Evolutionary conservation across 2,888 invertebrate species (phyloP).

Genomic region (Achlya flavicornis): DNA sequence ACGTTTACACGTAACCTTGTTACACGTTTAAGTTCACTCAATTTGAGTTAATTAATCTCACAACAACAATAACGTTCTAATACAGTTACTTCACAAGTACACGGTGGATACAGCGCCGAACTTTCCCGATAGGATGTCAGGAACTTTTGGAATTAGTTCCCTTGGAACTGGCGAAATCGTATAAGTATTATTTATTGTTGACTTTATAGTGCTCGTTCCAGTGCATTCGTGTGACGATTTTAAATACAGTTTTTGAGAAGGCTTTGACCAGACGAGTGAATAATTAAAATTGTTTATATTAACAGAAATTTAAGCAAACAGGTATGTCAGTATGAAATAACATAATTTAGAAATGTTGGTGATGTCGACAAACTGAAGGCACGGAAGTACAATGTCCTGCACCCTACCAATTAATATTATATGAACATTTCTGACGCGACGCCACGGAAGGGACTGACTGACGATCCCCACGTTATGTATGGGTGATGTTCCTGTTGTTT

Average conservation of each 20-base stretch:
- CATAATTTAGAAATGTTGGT: not conserved
- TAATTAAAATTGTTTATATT: not conserved
- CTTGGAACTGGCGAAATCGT: slow-evolving; percentile 51
- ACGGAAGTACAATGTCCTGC: slow-evolving; percentile 71
- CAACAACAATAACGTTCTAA: slow-evolving; percentile 23
- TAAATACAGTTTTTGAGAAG: slow-evolving; percentile 18
- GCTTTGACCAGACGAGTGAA: slow-evolving; percentile 36
- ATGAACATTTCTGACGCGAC: slow-evolving; percentile 47
- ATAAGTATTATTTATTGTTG: slow-evolving; percentile 53
- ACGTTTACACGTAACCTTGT: slow-evolving; percentile 18
- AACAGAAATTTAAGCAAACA: not conserved
- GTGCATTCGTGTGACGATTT: slow-evolving; percentile 7
- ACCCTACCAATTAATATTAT: slow-evolving; percentile 60
- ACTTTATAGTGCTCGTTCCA: slow-evolving; percentile 44
- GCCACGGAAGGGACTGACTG: slow-evolving; percentile 57
- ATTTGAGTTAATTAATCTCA: slow-evolving; percentile 30
- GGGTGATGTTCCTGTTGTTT: slow-evolving; percentile 52
- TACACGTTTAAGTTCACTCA: slow-evolving; percentile 30
- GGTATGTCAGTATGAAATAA: not conserved
- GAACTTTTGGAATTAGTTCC: slow-evolving; percentile 50
- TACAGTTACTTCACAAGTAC: slow-evolving; percentile 18
- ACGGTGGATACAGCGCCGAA: slow-evolving; percentile 29
- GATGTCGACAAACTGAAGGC: slow-evolving; percentile 22
- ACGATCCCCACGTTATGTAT: slow-evolving; percentile 41
- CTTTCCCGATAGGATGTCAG: slow-evolving; percentile 43